Base-by-base conservation (phyloP, 2,888 invertebrate genomes). In the Ceramica pisi region DNA sequence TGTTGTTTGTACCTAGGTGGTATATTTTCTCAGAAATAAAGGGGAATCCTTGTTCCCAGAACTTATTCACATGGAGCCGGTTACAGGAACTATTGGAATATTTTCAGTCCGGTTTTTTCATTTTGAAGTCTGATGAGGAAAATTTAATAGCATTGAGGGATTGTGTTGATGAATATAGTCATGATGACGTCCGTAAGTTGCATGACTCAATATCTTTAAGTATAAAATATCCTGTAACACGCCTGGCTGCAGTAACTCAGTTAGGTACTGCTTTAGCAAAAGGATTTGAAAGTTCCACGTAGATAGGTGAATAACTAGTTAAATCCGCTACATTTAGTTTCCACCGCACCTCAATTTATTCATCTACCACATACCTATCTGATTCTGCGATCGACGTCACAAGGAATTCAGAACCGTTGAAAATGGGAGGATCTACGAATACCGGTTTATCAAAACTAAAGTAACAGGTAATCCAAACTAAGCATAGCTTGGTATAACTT, bases 51-150 rank as follows among this genome's bases (percentile, higher is more conserved):
- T 59, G 66, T 62, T 77, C 51, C 59, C 55, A 0, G 44, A 50
- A 53, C n/a, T 65, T 46, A 7, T 21, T 57, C 66, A 55, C 31
- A 63, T 71, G 26, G 16, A 63, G 53, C 65, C 9, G 16, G 23
- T 61, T 62, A 38, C 56, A 50, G 75, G 64, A 82, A 71, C 41
- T 67, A 48, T 48, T 70, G 46, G 44, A 65, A 67, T 66, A 67
- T 63, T 38, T 77, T 66, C 50, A 77, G 62, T 59, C 5, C 35
- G 79, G 79, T 41, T 77, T 85, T 83, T 72, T 79, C 80, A 62
- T 61, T 70, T 63, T 53, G 61, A 56, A 31, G 53, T 59, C 7
- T 19, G 16, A 68, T 55, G 53, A 81, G 84, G 84, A 83, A 80
- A 85, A 79, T 53, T 61, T 16, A 9, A 64, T 46, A 51, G 9